A percentile compares a stretch with the other conserved stretches of the same genome.
Conservation (phyloP, 2,888 invertebrate genomes). For the Dynastes tityus region DNA sequence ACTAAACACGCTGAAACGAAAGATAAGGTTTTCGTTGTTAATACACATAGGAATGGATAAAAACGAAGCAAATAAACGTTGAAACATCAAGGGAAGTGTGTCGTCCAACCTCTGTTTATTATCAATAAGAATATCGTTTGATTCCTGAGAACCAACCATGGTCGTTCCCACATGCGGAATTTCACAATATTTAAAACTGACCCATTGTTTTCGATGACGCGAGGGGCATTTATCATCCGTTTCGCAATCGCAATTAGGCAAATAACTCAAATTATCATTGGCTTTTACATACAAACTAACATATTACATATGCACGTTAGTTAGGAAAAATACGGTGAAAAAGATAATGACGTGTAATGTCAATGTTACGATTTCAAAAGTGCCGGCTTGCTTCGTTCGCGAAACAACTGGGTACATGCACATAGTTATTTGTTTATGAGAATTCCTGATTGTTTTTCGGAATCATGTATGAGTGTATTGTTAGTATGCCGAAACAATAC, state of each 20-base stretch:
- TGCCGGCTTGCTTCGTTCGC: background rate
- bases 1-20: background rate
- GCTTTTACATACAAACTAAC: slow-evolving; percentile 15
- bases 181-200: slow-evolving; percentile 45
- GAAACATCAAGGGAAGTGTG: slow-evolving; percentile 33
- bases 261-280: slow-evolving; percentile 40
- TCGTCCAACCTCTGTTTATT: slow-evolving; percentile 26
- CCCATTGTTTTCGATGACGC: slow-evolving; percentile 40
- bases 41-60: background rate
- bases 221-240: slow-evolving; percentile 16
- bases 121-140: slow-evolving; percentile 41
- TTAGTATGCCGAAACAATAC: background rate
- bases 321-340: background rate
- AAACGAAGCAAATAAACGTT: slow-evolving; percentile 3
- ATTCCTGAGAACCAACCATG: slow-evolving; percentile 46
- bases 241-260: slow-evolving; percentile 42
- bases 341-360: slow-evolving; percentile 15
- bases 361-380: slow-evolving; percentile 20
- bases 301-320: slow-evolving; percentile 7
- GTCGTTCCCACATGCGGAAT: slow-evolving; percentile 45
- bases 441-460: slow-evolving; percentile 10
- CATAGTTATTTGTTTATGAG: slow-evolving; percentile 9
- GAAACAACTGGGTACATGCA: background rate
- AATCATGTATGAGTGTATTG: background rate
- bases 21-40: slow-evolving; percentile 7